Evolutionary conservation across 2,113 vertebrate species (phyloP).

Genomic region (Crotalus viridis): DNA sequence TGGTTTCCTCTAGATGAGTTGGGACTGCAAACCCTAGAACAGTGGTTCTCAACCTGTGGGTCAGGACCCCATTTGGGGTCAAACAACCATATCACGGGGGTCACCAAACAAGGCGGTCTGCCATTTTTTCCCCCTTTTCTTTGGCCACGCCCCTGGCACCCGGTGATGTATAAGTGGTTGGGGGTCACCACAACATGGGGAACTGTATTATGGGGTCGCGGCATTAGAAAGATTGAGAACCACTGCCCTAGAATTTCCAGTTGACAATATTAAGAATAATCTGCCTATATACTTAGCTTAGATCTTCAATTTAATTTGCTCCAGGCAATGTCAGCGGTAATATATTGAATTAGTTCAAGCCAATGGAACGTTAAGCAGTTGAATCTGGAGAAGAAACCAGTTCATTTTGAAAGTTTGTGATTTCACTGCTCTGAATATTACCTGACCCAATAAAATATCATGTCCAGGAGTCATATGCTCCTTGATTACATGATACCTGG

Average conservation of each 20-base stretch:
- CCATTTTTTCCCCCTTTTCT: too few species aligned
- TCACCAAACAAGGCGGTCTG: too few species aligned
- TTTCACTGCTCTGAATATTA: neutral
- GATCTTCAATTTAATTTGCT: neutral
- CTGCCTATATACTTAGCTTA: neutral
- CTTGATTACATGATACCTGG: neutral
- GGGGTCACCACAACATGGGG: too few species aligned
- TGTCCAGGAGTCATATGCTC: neutral
- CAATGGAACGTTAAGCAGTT: neutral
- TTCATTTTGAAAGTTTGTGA: neutral
- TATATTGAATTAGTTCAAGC: neutral
- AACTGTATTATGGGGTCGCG: too few species aligned
- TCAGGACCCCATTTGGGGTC: too few species aligned
- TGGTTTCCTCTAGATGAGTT: neutral
- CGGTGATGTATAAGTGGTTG: too few species aligned
- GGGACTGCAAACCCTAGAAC: neutral
- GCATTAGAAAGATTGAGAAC: too few species aligned
- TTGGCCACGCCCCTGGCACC: too few species aligned
- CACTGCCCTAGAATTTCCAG: neutral
- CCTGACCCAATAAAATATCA: neutral
- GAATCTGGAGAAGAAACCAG: neutral
- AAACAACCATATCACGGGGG: too few species aligned
- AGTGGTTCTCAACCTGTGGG: too few species aligned
- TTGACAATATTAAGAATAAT: neutral
- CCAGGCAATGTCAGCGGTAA: neutral